Conservation (phyloP, 2,797 vertebrate species). For the Otolemur crassicaudatus region DNA sequence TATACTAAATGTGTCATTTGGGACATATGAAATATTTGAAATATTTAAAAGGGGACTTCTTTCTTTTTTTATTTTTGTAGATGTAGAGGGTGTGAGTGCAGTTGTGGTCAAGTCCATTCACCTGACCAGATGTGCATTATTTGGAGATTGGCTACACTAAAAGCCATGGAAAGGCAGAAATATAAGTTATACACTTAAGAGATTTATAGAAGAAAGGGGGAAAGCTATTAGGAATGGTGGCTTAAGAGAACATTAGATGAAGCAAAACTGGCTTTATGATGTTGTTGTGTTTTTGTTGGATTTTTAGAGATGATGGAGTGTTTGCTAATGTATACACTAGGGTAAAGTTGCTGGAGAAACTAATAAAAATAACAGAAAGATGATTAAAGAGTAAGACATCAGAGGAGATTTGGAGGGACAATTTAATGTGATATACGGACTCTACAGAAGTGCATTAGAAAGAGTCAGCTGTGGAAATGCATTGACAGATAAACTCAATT, state of each 20-base stretch:
- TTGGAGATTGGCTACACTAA: too few relatives aligned
- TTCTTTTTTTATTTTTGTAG: too few relatives aligned
- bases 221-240: neutral
- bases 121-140: too few relatives aligned
- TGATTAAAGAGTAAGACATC: neutral
- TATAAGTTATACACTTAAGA: neutral
- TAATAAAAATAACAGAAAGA: neutral
- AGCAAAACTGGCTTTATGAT: neutral
- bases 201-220: neutral
- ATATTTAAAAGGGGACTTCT: neutral
- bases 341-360: neutral
- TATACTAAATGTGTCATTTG: neutral
- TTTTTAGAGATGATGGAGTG: neutral
- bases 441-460: neutral
- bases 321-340: neutral
- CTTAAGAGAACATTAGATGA: neutral
- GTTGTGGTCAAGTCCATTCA: too few relatives aligned
- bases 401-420: neutral
- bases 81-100: too few relatives aligned
- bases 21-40: neutral
- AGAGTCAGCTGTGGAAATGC: accelerated
- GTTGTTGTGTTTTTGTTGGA: neutral
- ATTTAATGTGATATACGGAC: too few relatives aligned
- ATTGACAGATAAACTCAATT: neutral
- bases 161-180: neutral